Percentiles rank a stretch among this genome's conserved stretches.
Evolutionary conservation across 2,113 vertebrate genomes (phyloP).

Genomic region (Chionomys nivalis): DNA sequence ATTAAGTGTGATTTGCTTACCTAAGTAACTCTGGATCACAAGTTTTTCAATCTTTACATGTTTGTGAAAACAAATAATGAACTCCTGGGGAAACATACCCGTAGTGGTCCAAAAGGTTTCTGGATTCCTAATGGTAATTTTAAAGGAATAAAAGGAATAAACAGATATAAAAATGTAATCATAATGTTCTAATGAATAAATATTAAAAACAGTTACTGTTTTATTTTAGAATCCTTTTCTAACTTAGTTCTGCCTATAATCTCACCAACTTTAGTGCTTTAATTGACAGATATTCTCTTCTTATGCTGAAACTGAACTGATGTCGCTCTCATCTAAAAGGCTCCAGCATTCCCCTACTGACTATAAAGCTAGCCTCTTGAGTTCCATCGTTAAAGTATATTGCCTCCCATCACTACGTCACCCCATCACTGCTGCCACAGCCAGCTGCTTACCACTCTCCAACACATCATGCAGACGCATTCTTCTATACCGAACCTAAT

Average conservation of each 20-base stretch:
- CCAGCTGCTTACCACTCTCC: slow-evolving; percentile 27
- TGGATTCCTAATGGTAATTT: slow-evolving; percentile 85
- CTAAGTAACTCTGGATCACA: slow-evolving; percentile 91
- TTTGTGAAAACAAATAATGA: slow-evolving; percentile 91
- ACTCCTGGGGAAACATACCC: slow-evolving; percentile 97
- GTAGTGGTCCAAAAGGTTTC: slow-evolving; percentile 96
- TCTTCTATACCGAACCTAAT: not conserved
- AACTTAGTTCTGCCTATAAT: slow-evolving; percentile 44
- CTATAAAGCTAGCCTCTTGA: slow-evolving; percentile 8
- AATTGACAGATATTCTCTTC: not conserved
- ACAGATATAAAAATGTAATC: slow-evolving; percentile 53
- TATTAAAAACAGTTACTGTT: not conserved
- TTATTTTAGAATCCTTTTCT: not conserved
- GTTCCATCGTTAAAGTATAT: not conserved
- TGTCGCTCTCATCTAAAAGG: slow-evolving; percentile 38
- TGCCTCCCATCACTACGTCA: not conserved
- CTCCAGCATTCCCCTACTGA: not conserved
- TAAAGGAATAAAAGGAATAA: slow-evolving; percentile 48
- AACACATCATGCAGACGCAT: not conserved
- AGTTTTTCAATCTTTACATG: slow-evolving; percentile 87
- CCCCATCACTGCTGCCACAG: not conserved
- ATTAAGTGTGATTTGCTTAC: slow-evolving; percentile 83
- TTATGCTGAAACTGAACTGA: not conserved
- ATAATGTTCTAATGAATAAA: slow-evolving; percentile 43
- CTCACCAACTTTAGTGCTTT: slow-evolving; percentile 15